Evolutionary conservation across 2,797 vertebrate species (phyloP).

Genomic region (Holocentrus rufus): DNA sequence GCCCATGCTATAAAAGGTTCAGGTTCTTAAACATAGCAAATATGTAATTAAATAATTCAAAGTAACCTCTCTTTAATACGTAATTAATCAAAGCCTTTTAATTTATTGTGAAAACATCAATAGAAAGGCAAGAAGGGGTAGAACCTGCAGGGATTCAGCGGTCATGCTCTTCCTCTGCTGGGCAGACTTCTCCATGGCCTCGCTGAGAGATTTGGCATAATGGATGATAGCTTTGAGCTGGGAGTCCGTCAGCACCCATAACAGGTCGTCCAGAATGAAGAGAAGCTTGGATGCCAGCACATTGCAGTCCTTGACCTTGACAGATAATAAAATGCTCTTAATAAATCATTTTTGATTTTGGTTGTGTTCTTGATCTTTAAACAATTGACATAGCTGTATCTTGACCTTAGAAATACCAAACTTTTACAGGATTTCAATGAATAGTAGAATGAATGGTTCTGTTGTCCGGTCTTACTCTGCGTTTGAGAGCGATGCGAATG

Average conservation of each 20-base stretch:
- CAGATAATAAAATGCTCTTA: slow-evolving; percentile 7
- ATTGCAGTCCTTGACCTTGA: slow-evolving; percentile 96
- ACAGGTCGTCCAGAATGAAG: slow-evolving; percentile 95
- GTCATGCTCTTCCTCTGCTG: slow-evolving; percentile 95
- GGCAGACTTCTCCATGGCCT: slow-evolving; percentile 95
- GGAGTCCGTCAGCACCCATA: slow-evolving; percentile 98
- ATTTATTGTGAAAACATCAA: background rate
- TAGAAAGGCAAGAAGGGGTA: background rate
- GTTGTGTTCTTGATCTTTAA: background rate
- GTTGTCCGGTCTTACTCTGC: slow-evolving; percentile 83
- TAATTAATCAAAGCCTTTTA: background rate
- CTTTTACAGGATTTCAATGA: background rate
- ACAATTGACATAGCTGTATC: background rate
- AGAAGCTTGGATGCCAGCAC: slow-evolving; percentile 95
- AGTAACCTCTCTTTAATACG: too few relatives aligned
- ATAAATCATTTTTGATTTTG: slow-evolving; percentile 9
- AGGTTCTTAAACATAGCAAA: background rate
- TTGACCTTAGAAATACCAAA: background rate
- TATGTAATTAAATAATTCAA: background rate
- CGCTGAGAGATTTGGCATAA: slow-evolving; percentile 95
- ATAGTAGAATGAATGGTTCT: background rate
- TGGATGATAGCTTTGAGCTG: slow-evolving; percentile 98
- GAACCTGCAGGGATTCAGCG: slow-evolving; percentile 89
- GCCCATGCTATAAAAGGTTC: too few relatives aligned
- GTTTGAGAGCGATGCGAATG: slow-evolving; percentile 95